Evolutionary conservation across 2,888 invertebrate genomes (phyloP).

Genomic region (Syrphus vitripennis): DNA sequence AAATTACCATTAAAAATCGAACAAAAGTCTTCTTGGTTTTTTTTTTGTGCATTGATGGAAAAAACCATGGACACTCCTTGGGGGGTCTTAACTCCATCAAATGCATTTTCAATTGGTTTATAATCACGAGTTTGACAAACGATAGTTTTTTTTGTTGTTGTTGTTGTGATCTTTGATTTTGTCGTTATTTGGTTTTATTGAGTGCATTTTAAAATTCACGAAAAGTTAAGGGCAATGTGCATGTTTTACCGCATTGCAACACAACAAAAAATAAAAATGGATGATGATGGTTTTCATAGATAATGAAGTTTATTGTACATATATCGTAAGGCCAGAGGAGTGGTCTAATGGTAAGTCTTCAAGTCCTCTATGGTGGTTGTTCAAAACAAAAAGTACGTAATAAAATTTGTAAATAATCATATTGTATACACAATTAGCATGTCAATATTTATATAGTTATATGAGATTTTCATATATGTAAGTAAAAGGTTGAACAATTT

Average conservation of each 20-base stretch:
- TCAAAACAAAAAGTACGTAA: neutral
- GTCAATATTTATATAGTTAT: neutral
- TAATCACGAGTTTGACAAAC: constrained; percentile 30
- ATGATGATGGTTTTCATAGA: constrained; percentile 25
- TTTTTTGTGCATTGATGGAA: neutral
- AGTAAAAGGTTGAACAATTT: constrained; percentile 13
- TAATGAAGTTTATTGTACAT: neutral
- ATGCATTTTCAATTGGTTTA: constrained; percentile 27
- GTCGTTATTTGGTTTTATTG: neutral
- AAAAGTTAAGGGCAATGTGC: constrained; percentile 58
- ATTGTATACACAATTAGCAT: neutral
- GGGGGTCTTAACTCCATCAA: constrained; percentile 37
- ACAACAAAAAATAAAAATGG: neutral
- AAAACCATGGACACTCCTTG: constrained; percentile 52
- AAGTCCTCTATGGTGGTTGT: neutral
- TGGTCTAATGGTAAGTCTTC: neutral
- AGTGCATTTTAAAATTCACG: constrained; percentile 38
- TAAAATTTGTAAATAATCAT: neutral
- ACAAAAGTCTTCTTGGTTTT: neutral
- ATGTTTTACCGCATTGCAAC: constrained; percentile 24
- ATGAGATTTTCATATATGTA: neutral
- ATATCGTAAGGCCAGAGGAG: neutral
- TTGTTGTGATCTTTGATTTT: neutral
- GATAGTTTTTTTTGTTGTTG: neutral
- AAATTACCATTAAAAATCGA: neutral